Conservation (phyloP, 2,797 vertebrate genomes). For the Toxotes lorentzi region DNA sequence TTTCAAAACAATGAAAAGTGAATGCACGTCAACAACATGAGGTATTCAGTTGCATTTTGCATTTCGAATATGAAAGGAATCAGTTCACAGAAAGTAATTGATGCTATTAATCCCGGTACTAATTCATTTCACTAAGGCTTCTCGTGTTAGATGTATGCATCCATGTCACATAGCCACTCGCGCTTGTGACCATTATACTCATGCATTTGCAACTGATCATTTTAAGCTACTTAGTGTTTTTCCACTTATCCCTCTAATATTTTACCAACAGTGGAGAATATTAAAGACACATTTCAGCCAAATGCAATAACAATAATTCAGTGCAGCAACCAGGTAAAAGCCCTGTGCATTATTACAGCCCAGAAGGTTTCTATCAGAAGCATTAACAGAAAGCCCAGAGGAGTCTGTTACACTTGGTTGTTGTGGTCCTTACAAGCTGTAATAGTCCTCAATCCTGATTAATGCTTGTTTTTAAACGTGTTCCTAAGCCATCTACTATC, state of each 20-base stretch:
- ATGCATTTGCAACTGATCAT: not conserved
- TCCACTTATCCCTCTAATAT: not conserved
- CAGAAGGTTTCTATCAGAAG: slow-evolving; percentile 13
- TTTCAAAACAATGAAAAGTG: not conserved
- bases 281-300: slow-evolving; percentile 20
- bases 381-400: slow-evolving; percentile 31
- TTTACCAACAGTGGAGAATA: not conserved
- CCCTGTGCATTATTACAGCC: slow-evolving; percentile 24
- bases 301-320: slow-evolving; percentile 37
- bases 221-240: not conserved
- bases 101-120: not conserved
- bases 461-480: slow-evolving; percentile 47
- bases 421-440: slow-evolving; percentile 44
- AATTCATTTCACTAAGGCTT: not conserved
- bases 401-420: slow-evolving; percentile 25
- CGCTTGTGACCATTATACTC: not conserved
- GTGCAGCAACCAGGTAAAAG: slow-evolving; percentile 21
- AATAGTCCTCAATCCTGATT: slow-evolving; percentile 52
- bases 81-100: not conserved
- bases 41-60: not conserved
- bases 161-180: too few relatives aligned
- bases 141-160: not conserved
- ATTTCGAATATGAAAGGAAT: not conserved
- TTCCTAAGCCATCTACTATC: slow-evolving; percentile 46
- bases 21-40: not conserved